Base-by-base conservation (phyloP, 2,888 invertebrate genomes). In the Trissonchulus sp. region DNA sequence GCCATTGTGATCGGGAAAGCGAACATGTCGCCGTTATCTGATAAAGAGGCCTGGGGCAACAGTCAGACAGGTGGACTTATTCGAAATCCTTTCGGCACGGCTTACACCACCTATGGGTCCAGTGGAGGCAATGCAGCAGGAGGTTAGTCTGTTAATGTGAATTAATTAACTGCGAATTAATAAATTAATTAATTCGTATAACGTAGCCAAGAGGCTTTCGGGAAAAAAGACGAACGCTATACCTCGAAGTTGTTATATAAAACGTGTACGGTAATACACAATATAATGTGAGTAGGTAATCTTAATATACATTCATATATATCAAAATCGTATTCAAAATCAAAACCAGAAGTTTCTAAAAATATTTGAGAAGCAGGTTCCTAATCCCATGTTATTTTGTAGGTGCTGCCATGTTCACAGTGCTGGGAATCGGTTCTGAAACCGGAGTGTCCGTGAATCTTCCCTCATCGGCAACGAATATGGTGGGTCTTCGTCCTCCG, bases 321-420 rank as follows among this genome's bases (percentile, higher is more conserved):
- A n/a, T n/a, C n/a, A n/a, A n/a, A n/a, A n/a, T n/a, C n/a, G n/a
- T n/a, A n/a, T n/a, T n/a, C n/a, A n/a, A n/a, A n/a, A n/a, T n/a
- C n/a, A n/a, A n/a, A n/a, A n/a, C n/a, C n/a, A n/a, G n/a, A n/a
- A n/a, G n/a, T n/a, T n/a, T n/a, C n/a, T n/a, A n/a, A n/a, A n/a
- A n/a, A n/a, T n/a, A n/a, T n/a, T n/a, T n/a, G n/a, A n/a, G n/a
- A n/a, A n/a, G n/a, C n/a, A n/a, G n/a, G n/a, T n/a, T n/a, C n/a
- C n/a, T n/a, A n/a, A n/a, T n/a, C n/a, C n/a, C n/a, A n/a, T n/a
- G n/a, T n/a, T n/a, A n/a, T n/a, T n/a, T 48, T 48, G 48, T 48
- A 48, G 48, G 65, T 63, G 65, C 65, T 28, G 65, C 65, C 30
- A 63, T 63, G 65, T 63, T 63, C 65, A 30, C 65, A 63, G 30